phyloP scores from a whole-genome alignment of 2,113 vertebrate genomes.

The Eupsittula cactorum region DNA sequence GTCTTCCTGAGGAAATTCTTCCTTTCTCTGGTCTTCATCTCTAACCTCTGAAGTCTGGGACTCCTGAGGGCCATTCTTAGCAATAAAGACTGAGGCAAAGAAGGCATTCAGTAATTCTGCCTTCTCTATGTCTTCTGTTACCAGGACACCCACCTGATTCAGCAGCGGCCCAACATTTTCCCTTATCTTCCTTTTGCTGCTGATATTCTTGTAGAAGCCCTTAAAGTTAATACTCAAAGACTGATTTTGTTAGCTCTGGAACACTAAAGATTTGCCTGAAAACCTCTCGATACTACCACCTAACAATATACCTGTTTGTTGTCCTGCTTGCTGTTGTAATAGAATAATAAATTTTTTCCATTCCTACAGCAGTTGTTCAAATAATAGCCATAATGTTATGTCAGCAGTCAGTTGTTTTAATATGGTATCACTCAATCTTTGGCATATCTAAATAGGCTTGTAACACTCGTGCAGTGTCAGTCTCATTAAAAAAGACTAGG shows the following conservation, averaged over 20 bases:
- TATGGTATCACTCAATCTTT: not conserved
- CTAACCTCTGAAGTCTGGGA: too few species aligned
- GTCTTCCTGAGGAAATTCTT: too few species aligned
- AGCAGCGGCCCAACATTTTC: too few species aligned
- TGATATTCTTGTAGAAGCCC: too few species aligned
- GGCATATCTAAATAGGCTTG: not conserved
- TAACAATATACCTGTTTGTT: not conserved
- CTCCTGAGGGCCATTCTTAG: too few species aligned
- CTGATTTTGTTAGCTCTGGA: not conserved
- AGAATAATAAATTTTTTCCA: not conserved
- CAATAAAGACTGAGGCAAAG: too few species aligned
- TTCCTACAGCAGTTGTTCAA: not conserved
- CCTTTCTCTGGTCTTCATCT: too few species aligned
- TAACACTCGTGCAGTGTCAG: not conserved
- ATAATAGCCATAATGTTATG: not conserved
- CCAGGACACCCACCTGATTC: too few species aligned
- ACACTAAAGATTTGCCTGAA: not conserved
- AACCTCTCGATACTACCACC: not conserved
- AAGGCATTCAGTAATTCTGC: too few species aligned
- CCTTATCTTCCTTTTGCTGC: too few species aligned
- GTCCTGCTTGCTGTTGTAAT: not conserved
- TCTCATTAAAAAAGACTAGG: not conserved
- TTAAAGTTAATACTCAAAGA: not conserved
- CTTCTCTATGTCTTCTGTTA: too few species aligned
- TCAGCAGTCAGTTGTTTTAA: not conserved